phyloP scores from a whole-genome alignment of 2,113 vertebrate genomes.

The Ceyx cyanopectus region DNA sequence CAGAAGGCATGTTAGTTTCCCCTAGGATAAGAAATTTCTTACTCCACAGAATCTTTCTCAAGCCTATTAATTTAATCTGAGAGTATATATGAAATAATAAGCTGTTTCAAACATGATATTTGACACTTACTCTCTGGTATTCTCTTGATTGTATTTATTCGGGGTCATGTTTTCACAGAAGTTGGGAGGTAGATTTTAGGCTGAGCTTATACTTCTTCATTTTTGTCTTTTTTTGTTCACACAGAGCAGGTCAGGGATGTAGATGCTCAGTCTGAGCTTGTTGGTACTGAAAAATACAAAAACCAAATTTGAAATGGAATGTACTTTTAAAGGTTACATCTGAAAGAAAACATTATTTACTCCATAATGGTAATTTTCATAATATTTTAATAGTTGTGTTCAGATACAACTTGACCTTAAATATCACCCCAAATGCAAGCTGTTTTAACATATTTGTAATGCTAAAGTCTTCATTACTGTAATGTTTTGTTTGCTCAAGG shows the following conservation, averaged over 20 bases:
- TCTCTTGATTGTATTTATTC: neutral
- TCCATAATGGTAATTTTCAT: constrained; percentile 60
- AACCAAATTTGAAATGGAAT: constrained; percentile 19
- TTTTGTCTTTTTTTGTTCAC: neutral
- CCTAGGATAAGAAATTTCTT: constrained; percentile 37
- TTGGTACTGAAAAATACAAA: constrained; percentile 21
- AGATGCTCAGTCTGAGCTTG: neutral
- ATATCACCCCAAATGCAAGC: constrained; percentile 63
- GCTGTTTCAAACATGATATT: neutral
- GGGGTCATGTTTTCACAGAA: neutral
- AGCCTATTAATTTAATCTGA: constrained; percentile 35
- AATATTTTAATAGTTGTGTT: constrained; percentile 66
- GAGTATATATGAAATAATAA: neutral
- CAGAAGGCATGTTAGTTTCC: constrained; percentile 50
- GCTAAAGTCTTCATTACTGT: constrained; percentile 49
- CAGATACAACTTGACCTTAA: constrained; percentile 52
- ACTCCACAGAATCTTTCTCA: constrained; percentile 10
- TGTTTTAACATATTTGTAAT: constrained; percentile 65
- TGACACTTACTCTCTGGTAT: neutral
- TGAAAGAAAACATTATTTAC: constrained; percentile 59
- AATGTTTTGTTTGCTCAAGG: constrained; percentile 24
- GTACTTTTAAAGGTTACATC: constrained; percentile 40
- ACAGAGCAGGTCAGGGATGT: neutral
- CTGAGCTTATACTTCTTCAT: neutral
- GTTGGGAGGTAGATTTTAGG: neutral